phyloP scores from a whole-genome alignment of 2,888 invertebrate species.

The Aproaerema taeniolella region DNA sequence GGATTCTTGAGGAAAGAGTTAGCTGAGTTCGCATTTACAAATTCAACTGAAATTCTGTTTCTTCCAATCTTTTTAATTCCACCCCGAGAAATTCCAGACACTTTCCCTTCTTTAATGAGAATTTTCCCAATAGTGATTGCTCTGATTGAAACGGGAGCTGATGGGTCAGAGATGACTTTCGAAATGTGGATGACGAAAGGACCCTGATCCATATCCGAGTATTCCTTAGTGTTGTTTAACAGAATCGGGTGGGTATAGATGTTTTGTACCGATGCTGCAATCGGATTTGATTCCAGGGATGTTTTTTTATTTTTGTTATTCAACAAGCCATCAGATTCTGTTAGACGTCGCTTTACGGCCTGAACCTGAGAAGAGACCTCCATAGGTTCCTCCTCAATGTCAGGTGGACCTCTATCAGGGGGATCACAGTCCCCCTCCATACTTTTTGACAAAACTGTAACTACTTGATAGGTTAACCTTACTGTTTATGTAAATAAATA shows the following conservation, averaged over 20 bases:
- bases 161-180: neutral
- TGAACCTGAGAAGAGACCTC: no score
- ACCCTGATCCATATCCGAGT: neutral
- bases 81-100: neutral
- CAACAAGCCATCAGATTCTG: no score
- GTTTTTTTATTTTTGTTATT: no score
- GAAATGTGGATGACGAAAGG: neutral
- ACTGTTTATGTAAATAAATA: no score
- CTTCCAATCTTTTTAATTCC: neutral
- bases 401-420: neutral
- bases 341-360: no score
- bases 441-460: no score
- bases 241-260: neutral
- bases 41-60: neutral
- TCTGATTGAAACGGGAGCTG: neutral
- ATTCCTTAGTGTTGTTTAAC: neutral
- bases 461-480: no score
- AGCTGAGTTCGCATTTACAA: neutral
- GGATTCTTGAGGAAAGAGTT: neutral
- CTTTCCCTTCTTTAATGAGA: neutral
- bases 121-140: neutral
- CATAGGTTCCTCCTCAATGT: no score
- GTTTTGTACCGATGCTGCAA: no score
- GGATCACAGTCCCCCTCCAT: slow-evolving; percentile 2
- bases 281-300: no score